phyloP scores from a whole-genome alignment of 2,113 vertebrate genomes.

The Cryptomyrus ogoouensis region DNA sequence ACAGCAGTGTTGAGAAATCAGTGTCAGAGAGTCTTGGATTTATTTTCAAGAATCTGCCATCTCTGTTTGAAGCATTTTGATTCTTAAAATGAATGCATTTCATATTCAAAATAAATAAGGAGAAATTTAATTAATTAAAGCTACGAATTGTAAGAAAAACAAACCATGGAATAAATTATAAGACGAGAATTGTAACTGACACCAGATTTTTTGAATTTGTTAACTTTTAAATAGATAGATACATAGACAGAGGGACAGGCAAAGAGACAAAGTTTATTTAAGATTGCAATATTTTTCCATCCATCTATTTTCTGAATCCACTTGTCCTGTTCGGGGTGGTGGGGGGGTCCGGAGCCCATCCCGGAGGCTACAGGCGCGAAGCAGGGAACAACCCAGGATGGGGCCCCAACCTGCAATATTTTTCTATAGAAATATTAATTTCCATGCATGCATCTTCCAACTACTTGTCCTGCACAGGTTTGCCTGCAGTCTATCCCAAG shows the following conservation, averaged over 20 bases:
- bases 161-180: not conserved
- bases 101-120: not conserved
- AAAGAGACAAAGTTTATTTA: not conserved
- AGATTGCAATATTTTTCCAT: not conserved
- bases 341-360: too few species aligned
- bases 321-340: too few species aligned
- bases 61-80: not conserved
- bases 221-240: not conserved
- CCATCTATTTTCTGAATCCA: too few species aligned
- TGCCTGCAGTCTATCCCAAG: not conserved
- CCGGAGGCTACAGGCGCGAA: too few species aligned
- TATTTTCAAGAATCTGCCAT: not conserved
- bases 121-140: slow-evolving; percentile 6
- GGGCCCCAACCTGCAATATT: too few species aligned
- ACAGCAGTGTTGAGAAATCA: not conserved
- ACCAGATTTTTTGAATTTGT: not conserved
- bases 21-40: not conserved
- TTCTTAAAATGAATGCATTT: not conserved
- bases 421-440: not conserved
- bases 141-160: not conserved
- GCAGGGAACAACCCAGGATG: too few species aligned
- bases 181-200: not conserved
- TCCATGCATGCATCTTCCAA: not conserved
- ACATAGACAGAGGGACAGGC: not conserved
- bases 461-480: not conserved